These are phyloP conservation scores for Drosophila paramelanica DNA, from an alignment of 2,888 invertebrate genomes.

Conservation along the genomic window DNA sequence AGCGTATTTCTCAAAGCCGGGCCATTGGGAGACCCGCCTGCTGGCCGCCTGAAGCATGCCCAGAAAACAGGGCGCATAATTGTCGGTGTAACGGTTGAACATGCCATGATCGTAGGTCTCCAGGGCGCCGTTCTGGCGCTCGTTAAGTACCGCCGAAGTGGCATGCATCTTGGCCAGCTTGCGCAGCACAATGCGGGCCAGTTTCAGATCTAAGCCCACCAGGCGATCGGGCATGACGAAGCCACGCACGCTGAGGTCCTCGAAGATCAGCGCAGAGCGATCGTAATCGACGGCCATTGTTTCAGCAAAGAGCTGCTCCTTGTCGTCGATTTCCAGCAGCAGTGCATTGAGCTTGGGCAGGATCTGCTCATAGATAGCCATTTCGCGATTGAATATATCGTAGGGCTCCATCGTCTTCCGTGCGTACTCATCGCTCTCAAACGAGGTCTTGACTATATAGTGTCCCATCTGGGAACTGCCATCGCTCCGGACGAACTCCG, in stretches of 20 bases:
- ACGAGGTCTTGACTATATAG: slow-evolving; percentile 82
- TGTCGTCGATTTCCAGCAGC: slow-evolving; percentile 71
- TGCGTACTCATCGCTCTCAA: slow-evolving; percentile 79
- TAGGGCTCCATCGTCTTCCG: slow-evolving; percentile 78
- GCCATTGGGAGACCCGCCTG: slow-evolving; percentile 73
- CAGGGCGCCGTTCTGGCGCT: slow-evolving; percentile 74
- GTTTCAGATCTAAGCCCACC: slow-evolving; percentile 84
- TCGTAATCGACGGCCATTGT: slow-evolving; percentile 82
- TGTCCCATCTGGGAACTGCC: slow-evolving; percentile 58
- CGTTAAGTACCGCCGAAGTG: slow-evolving; percentile 85
- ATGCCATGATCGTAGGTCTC: slow-evolving; percentile 82
- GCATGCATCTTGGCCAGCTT: slow-evolving; percentile 86
- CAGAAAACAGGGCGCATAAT: slow-evolving; percentile 77
- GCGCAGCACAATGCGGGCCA: slow-evolving; percentile 83
- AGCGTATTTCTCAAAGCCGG: slow-evolving; percentile 74
- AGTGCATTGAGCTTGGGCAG: slow-evolving; percentile 81
- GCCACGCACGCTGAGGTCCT: slow-evolving; percentile 78
- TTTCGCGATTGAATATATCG: slow-evolving; percentile 84
- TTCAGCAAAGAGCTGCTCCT: slow-evolving; percentile 81
- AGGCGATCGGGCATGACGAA: slow-evolving; percentile 81
- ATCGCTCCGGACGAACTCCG: slow-evolving; percentile 55
- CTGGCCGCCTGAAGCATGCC: slow-evolving; percentile 80
- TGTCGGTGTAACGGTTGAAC: slow-evolving; percentile 82
- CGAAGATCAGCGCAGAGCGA: slow-evolving; percentile 81
- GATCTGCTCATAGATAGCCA: slow-evolving; percentile 82